Percentiles rank a stretch among this genome's conserved stretches.
These are phyloP conservation scores for Epinephelus moara DNA, from an alignment of 2,113 vertebrate species.

Conservation along the genomic window DNA sequence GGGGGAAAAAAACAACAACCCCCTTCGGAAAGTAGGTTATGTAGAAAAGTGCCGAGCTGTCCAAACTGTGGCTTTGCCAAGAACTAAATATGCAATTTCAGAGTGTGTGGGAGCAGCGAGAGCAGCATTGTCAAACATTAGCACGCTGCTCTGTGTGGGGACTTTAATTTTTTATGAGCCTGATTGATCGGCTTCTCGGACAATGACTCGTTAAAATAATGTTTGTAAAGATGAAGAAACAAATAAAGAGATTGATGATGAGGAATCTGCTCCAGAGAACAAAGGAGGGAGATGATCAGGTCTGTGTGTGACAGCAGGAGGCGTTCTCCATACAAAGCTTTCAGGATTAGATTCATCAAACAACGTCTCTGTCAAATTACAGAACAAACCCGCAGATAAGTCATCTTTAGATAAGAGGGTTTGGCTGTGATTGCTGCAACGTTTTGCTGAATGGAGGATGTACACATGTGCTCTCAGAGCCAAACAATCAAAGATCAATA, in stretches of 20 bases:
- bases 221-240: slow-evolving; percentile 62
- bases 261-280: slow-evolving; percentile 39
- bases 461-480: slow-evolving; percentile 81
- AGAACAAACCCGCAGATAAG: slow-evolving; percentile 48
- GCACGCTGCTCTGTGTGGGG: slow-evolving; percentile 64
- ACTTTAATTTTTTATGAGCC: slow-evolving; percentile 77
- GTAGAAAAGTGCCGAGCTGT: slow-evolving; percentile 84
- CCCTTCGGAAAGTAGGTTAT: slow-evolving; percentile 85
- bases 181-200: slow-evolving; percentile 74
- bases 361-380: slow-evolving; percentile 28
- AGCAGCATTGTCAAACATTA: slow-evolving; percentile 66
- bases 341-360: slow-evolving; percentile 43
- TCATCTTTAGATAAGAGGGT: slow-evolving; percentile 56
- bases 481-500: slow-evolving; percentile 86
- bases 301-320: slow-evolving; percentile 2
- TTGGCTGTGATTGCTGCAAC: slow-evolving; percentile 57
- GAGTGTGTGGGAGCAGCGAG: slow-evolving; percentile 61
- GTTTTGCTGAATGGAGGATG: slow-evolving; percentile 74
- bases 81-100: slow-evolving; percentile 79
- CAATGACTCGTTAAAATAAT: slow-evolving; percentile 69
- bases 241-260: slow-evolving; percentile 28
- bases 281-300: slow-evolving; percentile 43
- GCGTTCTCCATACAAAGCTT: slow-evolving; percentile 49
- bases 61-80: slow-evolving; percentile 80
- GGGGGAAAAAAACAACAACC: slow-evolving; percentile 72